Evolutionary conservation across 1,140 invertebrate species (phyloP).

Genomic region (Venturia canescens): DNA sequence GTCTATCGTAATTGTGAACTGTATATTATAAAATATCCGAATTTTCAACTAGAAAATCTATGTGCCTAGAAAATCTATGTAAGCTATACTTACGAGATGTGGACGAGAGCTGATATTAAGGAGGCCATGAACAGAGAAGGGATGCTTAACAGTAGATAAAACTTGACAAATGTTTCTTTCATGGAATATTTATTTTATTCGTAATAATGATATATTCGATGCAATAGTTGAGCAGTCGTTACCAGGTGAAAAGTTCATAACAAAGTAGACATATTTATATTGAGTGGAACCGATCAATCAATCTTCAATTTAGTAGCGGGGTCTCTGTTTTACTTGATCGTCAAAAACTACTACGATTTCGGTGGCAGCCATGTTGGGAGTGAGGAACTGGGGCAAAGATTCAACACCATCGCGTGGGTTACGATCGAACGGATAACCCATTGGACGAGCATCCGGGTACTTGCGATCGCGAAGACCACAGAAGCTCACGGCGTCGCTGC

Average conservation of each 20-base stretch:
- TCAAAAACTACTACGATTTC: conserved; percentile 60
- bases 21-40: too few species aligned
- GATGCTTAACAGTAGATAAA: too few species aligned
- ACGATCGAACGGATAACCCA: conserved; percentile 86
- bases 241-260: too few species aligned
- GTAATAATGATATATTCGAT: too few species aligned
- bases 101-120: too few species aligned
- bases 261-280: too few species aligned
- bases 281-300: not conserved
- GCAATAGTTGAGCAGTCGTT: not conserved
- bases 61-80: too few species aligned
- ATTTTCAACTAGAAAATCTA: too few species aligned
- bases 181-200: not conserved
- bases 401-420: conserved; percentile 63
- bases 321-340: conserved; percentile 44
- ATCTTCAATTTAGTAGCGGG: not conserved
- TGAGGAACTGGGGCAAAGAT: conserved; percentile 68
- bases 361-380: conserved; percentile 69
- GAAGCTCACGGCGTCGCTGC: conserved; percentile 82
- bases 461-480: conserved; percentile 82
- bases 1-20: too few species aligned
- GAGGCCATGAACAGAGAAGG: too few species aligned
- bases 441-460: conserved; percentile 82
- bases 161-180: too few species aligned
- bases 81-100: too few species aligned